Conservation (phyloP, 2,888 invertebrate genomes). For the Pachliopta kotzebuea region DNA sequence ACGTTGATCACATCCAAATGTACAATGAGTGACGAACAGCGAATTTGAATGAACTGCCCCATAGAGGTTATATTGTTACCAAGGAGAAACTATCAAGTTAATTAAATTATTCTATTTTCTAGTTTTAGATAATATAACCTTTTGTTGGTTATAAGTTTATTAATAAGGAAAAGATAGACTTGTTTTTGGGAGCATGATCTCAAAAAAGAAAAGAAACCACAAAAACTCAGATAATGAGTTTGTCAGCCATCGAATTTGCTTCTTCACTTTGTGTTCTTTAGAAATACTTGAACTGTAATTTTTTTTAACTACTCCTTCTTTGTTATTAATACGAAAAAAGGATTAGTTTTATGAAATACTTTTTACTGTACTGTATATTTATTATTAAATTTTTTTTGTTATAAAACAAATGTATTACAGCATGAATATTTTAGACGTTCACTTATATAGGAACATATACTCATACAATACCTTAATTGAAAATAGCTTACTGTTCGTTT, state of each 20-base stretch:
- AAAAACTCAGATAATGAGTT: neutral
- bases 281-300: too few species aligned
- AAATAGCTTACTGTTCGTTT: neutral
- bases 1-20: too few species aligned
- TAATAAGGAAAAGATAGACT: neutral
- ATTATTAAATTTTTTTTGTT: neutral
- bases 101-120: too few species aligned
- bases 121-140: too few species aligned
- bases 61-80: too few species aligned
- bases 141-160: too few species aligned
- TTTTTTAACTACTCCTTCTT: too few species aligned
- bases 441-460: too few species aligned
- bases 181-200: neutral
- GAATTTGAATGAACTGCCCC: too few species aligned
- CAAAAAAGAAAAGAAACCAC: neutral
- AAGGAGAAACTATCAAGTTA: too few species aligned
- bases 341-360: neutral
- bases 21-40: too few species aligned
- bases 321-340: neutral
- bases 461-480: neutral
- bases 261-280: too few species aligned
- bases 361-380: neutral
- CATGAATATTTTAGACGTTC: neutral
- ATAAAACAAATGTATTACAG: neutral
- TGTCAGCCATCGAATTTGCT: neutral